Evolutionary conservation across 2,113 vertebrate species (phyloP), one percentile per base, ranked within the genome.

Genomic region (Lanius collurio): DNA sequence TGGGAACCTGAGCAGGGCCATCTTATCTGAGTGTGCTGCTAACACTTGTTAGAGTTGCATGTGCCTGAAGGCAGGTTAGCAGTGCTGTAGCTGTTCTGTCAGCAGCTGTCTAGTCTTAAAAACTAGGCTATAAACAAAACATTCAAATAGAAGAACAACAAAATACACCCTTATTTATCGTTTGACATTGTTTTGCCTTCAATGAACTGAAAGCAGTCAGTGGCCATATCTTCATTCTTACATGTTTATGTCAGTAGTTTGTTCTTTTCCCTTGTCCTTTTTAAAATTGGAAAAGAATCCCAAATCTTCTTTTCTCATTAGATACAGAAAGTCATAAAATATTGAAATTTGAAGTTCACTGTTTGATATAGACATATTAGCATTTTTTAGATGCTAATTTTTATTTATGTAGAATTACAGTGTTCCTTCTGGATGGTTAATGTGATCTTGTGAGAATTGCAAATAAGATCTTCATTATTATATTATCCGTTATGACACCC

Each of bases 171-270:
- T 11, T 41, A 31, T 49, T 89, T 57, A 15, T 41, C 0, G 0
- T 53, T 91, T 87, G 22, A 5, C 41, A 20, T 67, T 83, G 8
- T 56, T 91, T 89, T 75, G 4, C 24, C 41, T 46, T 81, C 26
- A 78, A 1, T 20, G 33, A 62, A n/a, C 42, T 46, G 56, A 91
- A 90, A 67, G 20, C 15, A 49, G 4, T 39, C 46, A 44, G 26
- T 49, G n/a, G 15, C 30, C 10, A 2, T 30, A 31, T 79, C 42
- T 70, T 82, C 33, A 27, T 57, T 52, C 13, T 67, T 27, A 46
- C 2, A 3, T 16, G 33, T 10, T 64, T 0, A 0, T 47, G 8
- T 37, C 42, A 79, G 27, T 50, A 44, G 19, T 39, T 60, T 35
- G 5, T 49, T 83, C 7, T 81, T 59, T 74, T 71, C 15, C 12